These are phyloP conservation scores for Laticauda colubrina DNA, from an alignment of 2,113 vertebrate genomes.

Conservation along the genomic window DNA sequence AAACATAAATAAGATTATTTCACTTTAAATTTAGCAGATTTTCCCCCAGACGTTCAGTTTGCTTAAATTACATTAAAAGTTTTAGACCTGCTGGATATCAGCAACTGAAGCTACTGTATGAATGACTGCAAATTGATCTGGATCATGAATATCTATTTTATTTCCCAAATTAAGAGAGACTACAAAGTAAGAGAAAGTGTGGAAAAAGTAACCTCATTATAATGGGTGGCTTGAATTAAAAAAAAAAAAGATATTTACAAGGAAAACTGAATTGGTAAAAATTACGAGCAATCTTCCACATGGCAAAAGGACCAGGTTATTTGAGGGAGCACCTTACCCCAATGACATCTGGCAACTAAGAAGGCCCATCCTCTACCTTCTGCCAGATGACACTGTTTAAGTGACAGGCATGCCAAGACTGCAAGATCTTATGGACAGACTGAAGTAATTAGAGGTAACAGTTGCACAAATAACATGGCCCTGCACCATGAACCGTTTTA, in stretches of 20 bases:
- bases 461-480: background rate
- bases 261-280: no score
- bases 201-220: background rate
- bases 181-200: background rate
- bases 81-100: background rate
- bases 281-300: background rate
- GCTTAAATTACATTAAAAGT: background rate
- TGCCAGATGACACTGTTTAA: background rate
- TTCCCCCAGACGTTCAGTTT: background rate
- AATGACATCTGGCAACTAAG: background rate
- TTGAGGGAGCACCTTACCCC: background rate
- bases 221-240: background rate
- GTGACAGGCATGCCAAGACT: background rate
- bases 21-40: constrained; percentile 4
- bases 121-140: background rate
- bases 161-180: background rate
- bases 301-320: background rate
- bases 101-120: background rate
- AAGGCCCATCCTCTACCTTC: background rate
- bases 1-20: constrained; percentile 10
- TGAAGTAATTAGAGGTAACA: background rate
- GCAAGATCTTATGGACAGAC: background rate
- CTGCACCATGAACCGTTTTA: background rate
- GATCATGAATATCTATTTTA: background rate
- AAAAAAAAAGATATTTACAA: no score